Conservation (phyloP, 2,113 vertebrate genomes). For the Scomber scombrus region DNA sequence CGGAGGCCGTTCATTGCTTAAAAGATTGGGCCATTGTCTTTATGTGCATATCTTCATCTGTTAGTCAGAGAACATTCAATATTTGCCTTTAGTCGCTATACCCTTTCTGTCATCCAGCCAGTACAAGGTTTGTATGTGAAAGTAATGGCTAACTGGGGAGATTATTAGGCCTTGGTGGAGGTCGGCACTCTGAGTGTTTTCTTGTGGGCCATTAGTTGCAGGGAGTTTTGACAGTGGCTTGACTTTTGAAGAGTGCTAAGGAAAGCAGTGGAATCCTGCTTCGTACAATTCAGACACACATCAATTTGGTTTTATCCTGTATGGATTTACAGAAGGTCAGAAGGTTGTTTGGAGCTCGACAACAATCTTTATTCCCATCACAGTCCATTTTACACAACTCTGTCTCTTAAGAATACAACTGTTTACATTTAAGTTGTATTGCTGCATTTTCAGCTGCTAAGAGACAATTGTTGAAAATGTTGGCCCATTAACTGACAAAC, state of each 20-base stretch:
- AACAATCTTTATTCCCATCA: conserved; percentile 1
- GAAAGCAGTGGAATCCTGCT: conserved; percentile 10
- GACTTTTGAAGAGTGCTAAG: conserved; percentile 26
- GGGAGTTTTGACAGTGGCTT: conserved; percentile 18
- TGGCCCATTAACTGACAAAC: no score
- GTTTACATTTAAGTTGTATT: no score
- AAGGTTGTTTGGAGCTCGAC: neutral
- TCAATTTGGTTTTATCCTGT: conserved; percentile 19
- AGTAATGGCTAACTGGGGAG: conserved; percentile 41
- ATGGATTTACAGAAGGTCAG: conserved; percentile 15
- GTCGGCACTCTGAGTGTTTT: conserved; percentile 25
- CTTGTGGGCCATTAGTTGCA: conserved; percentile 42
- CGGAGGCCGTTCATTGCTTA: conserved; percentile 9
- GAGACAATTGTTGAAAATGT: no score
- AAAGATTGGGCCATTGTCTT: neutral
- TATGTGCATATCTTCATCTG: neutral
- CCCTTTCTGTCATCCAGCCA: conserved; percentile 12
- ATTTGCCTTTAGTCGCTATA: conserved; percentile 2
- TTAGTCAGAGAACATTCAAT: conserved; percentile 2
- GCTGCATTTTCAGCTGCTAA: no score
- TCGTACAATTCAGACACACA: conserved; percentile 6
- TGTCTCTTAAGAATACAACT: conserved; percentile 8
- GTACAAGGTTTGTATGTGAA: conserved; percentile 20
- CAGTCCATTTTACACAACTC: neutral
- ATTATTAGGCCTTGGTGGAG: conserved; percentile 38